These are phyloP conservation scores for Drosophila neonasuta DNA, from an alignment of 2,888 invertebrate genomes.

Conservation along the genomic window DNA sequence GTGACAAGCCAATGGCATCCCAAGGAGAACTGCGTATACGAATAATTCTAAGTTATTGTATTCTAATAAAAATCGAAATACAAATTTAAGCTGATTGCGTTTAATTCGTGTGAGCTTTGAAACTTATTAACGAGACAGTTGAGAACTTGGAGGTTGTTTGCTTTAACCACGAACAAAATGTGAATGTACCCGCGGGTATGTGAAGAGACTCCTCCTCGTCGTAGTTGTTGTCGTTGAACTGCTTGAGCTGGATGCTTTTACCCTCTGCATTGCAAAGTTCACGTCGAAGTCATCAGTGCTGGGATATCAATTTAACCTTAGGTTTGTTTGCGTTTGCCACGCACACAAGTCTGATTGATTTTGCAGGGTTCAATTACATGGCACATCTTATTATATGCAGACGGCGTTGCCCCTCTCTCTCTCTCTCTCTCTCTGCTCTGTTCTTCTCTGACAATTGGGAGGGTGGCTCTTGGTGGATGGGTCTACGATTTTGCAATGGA, in stretches of 20 bases:
- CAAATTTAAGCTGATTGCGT: background rate
- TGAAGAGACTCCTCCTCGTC: conserved; percentile 3
- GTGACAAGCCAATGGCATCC: background rate
- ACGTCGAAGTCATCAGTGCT: conserved; percentile 26
- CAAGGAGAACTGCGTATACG: background rate
- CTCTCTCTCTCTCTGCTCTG: too few species aligned
- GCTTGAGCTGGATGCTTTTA: conserved; percentile 19
- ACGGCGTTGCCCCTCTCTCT: background rate
- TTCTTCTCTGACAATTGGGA: conserved; percentile 20
- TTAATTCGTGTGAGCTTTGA: background rate
- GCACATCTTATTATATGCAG: conserved; percentile 37
- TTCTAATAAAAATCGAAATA: background rate
- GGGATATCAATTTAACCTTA: conserved; percentile 51
- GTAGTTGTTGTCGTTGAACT: background rate
- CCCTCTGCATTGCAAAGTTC: conserved; percentile 34
- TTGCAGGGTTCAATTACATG: conserved; percentile 52
- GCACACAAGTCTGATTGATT: conserved; percentile 53
- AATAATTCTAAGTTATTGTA: background rate
- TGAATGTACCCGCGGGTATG: background rate
- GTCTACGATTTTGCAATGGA: conserved; percentile 56
- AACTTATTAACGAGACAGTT: background rate
- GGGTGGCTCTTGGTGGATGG: conserved; percentile 10
- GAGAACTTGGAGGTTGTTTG: background rate
- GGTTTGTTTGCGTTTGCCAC: conserved; percentile 42
- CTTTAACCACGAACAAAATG: background rate